Evolutionary conservation across 2,888 invertebrate genomes (phyloP).

Genomic region (Catocala sponsa): DNA sequence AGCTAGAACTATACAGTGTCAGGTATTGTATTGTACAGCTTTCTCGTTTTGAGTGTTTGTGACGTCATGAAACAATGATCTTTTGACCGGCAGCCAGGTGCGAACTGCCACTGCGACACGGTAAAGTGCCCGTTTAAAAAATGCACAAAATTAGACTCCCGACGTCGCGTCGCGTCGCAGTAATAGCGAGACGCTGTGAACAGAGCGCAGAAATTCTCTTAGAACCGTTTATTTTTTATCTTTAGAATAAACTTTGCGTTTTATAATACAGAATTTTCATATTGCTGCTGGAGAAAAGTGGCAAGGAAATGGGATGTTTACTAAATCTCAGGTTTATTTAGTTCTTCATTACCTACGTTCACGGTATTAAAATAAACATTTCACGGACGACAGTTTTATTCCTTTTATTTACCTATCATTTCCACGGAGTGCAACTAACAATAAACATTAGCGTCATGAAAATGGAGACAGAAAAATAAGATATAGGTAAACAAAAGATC

Average conservation of each 20-base stretch:
- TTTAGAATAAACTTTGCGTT: conserved; percentile 24
- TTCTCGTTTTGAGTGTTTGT: conserved; percentile 67
- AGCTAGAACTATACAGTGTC: conserved; percentile 1
- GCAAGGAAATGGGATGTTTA: conserved; percentile 24
- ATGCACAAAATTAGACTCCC: conserved; percentile 67
- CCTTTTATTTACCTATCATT: not conserved
- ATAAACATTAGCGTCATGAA: not conserved
- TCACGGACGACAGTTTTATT: conserved; percentile 1
- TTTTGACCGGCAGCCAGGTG: conserved; percentile 73
- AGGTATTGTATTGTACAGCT: conserved; percentile 51
- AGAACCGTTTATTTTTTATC: conserved; percentile 27
- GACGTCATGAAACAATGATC: conserved; percentile 76
- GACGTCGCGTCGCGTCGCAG: conserved; percentile 53
- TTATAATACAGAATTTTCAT: conserved; percentile 20
- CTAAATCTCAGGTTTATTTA: conserved; percentile 38
- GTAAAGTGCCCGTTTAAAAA: conserved; percentile 65
- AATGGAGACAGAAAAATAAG: not conserved
- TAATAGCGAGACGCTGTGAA: conserved; percentile 49
- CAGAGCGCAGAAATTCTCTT: conserved; percentile 22
- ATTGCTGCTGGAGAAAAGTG: conserved; percentile 20
- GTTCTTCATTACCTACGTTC: conserved; percentile 24
- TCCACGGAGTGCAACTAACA: too few species aligned
- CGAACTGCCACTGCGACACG: conserved; percentile 62
- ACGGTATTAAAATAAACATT: conserved; percentile 12
- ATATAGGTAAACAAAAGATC: conserved; percentile 24